These are phyloP conservation scores for Phenacoccus solenopsis DNA, from an alignment of 1,140 invertebrate species.

Conservation along the genomic window DNA sequence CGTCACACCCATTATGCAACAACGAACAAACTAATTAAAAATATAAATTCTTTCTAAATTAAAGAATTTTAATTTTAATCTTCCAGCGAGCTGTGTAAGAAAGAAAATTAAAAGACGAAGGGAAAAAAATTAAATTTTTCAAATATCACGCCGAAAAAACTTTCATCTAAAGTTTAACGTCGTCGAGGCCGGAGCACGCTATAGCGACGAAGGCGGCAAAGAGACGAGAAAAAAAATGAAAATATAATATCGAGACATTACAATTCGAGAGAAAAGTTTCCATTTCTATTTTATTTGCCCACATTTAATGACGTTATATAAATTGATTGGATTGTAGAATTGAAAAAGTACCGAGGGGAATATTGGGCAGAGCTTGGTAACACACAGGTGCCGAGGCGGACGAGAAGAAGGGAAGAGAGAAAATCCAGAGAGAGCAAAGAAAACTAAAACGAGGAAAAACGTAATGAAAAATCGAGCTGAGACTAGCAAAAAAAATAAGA, in stretches of 20 bases:
- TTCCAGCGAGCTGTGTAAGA: too few relatives aligned
- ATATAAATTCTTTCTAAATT: too few relatives aligned
- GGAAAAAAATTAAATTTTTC: too few relatives aligned
- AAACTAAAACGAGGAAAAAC: constrained; percentile 15
- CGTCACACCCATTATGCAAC: too few relatives aligned
- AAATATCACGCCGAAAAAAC: too few relatives aligned
- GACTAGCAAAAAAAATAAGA: constrained; percentile 16
- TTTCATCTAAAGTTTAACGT: too few relatives aligned
- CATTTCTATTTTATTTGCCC: background rate
- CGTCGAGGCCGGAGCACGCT: too few relatives aligned
- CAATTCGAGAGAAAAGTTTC: background rate
- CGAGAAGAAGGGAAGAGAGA: background rate
- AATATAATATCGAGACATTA: too few relatives aligned
- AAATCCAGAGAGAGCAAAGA: background rate
- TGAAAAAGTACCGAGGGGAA: background rate
- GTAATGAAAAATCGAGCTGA: constrained; percentile 17
- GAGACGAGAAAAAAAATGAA: background rate
- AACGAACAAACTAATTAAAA: too few relatives aligned
- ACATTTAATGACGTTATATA: constrained; percentile 7
- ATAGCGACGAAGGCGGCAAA: too few relatives aligned
- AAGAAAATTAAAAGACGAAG: too few relatives aligned
- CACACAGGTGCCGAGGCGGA: background rate
- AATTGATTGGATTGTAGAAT: constrained; percentile 13
- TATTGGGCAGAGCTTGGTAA: background rate
- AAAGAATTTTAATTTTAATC: too few relatives aligned